Base-by-base conservation (phyloP, 1,140 invertebrate genomes). In the Ganaspis sp. region DNA sequence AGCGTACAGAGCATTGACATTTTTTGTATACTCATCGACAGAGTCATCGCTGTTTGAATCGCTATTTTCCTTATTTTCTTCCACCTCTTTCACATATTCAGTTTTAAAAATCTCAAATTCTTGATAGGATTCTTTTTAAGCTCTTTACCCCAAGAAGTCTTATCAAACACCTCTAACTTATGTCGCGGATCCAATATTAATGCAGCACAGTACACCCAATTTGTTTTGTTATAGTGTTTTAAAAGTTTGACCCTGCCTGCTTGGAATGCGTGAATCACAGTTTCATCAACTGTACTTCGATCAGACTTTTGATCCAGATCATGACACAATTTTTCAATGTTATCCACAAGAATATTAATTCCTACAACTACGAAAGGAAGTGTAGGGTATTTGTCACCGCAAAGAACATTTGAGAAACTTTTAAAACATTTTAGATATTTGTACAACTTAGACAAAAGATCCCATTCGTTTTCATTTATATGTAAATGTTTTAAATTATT, bases 161-260 rank as follows among this genome's bases (percentile, higher is more conserved):
- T 54, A 69, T 88, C 80, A 83, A 88, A 89, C 78, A 83, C 87
- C 76, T 88, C 80, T 75, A 81, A 72, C 79, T 87, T 89, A 81
- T 88, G 87, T 71, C 84, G 85, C 81, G 84, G 87, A 83, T 89
- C 85, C 80, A 87, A 82, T 80, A 88, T 86, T 70, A 89, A 82
- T 76, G 84, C 74, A 58, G 78, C 83, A 77, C 87, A 90, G 77
- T 87, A 90, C 73, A 88, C 86, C 84, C 84, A 89, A 78, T 88
- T 88, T 26, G 80, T 84, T 75, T 87, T 88, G 58, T 79, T 80
- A 69, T 88, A 89, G 85, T 88, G 84, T 72, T 85, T 82, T 9
- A 86, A 34, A 74, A 88, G 84, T 87, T 89, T 89, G 70, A 87
- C 85, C 76, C 84, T 64, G 69, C 81, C 83, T 76, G 84, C 85